Percentiles rank a stretch among this genome's conserved stretches.
phyloP scores from a whole-genome alignment of 2,797 vertebrate species.

The Heliangelus exortis region DNA sequence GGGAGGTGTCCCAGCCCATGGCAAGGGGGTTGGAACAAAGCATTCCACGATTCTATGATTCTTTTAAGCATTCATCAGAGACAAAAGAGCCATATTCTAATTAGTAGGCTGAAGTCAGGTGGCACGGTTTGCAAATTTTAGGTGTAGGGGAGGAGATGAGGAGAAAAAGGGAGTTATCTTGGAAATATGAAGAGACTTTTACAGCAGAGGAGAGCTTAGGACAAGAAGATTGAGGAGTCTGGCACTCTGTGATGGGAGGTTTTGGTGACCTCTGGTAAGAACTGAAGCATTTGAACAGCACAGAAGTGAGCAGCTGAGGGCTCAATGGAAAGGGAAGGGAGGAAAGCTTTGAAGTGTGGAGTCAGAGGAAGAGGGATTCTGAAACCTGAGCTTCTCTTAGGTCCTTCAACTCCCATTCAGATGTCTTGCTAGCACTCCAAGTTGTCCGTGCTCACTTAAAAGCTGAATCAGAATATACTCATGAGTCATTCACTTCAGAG shows the following conservation, averaged over 20 bases:
- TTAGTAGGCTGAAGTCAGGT: accelerated
- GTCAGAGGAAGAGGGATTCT: not conserved
- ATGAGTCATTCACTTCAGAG: not conserved
- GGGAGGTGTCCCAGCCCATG: too few species aligned
- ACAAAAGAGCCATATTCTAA: not conserved
- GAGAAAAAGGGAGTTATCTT: not conserved
- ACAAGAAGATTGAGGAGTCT: not conserved
- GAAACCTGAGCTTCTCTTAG: not conserved
- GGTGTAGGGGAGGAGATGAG: accelerated
- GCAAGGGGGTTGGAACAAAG: too few species aligned
- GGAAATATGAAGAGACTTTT: not conserved
- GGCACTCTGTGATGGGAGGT: not conserved
- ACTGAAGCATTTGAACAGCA: not conserved
- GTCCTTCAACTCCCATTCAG: not conserved
- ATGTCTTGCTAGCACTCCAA: not conserved
- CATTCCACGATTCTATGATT: not conserved
- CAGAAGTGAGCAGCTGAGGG: not conserved
- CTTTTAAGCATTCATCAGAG: not conserved
- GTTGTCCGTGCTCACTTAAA: not conserved
- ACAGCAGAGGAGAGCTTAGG: not conserved
- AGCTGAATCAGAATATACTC: not conserved
- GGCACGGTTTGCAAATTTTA: not conserved
- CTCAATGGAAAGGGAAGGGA: not conserved
- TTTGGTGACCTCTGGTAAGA: not conserved
- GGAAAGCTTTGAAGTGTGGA: not conserved